phyloP scores from a whole-genome alignment of 2,113 vertebrate species.

The Delphinus delphis region DNA sequence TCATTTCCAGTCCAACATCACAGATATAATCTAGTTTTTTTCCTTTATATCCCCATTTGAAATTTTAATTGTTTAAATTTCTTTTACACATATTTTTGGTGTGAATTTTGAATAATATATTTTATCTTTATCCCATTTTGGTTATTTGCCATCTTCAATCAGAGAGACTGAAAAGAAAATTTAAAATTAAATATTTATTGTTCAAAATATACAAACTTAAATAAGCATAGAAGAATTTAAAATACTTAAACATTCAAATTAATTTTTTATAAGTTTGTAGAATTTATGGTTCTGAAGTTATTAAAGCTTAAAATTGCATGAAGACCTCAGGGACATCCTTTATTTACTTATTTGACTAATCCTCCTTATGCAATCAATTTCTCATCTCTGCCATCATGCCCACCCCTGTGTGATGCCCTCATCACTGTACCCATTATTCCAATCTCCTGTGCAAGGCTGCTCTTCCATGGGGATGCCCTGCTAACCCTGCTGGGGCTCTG shows the following conservation, averaged over 20 bases:
- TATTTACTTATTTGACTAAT: neutral
- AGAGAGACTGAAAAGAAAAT: neutral
- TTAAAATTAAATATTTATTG: neutral
- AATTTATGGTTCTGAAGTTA: neutral
- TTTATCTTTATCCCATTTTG: neutral
- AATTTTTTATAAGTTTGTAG: neutral
- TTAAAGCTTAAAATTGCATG: neutral
- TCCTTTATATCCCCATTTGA: neutral
- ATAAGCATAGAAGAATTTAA: neutral
- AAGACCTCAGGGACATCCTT: neutral
- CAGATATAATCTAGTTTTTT: neutral
- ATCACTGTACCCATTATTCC: too few relatives aligned
- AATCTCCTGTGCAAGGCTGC: neutral
- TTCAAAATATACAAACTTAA: neutral
- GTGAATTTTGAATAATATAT: neutral
- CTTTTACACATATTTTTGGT: neutral
- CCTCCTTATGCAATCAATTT: neutral
- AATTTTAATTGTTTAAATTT: constrained; percentile 43
- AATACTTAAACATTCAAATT: neutral
- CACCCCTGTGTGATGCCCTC: neutral
- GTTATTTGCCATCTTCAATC: neutral
- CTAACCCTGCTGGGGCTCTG: neutral
- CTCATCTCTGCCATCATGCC: neutral
- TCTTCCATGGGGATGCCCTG: neutral
- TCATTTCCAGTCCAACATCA: neutral